A percentile compares a stretch with the other conserved stretches of the same genome.
Evolutionary conservation across 2,797 vertebrate genomes (phyloP).

Genomic region (Anabas testudineus): DNA sequence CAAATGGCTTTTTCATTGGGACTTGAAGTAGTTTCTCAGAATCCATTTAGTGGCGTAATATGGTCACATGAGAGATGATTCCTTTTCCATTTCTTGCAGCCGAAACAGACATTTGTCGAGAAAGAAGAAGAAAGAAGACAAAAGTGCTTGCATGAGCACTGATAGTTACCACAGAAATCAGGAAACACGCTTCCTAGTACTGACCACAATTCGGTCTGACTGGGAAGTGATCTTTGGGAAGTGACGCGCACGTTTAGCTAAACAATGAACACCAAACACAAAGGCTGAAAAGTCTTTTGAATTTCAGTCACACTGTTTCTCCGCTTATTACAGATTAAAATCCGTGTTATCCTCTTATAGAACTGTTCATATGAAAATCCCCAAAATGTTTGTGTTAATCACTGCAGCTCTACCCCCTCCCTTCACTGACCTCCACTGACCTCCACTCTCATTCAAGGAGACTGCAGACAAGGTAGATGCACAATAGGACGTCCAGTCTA

Average conservation of each 20-base stretch:
- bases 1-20: not conserved
- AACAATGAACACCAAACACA: conserved; percentile 16
- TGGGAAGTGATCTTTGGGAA: conserved; percentile 51
- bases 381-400: no score
- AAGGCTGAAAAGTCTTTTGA: not conserved
- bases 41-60: not conserved
- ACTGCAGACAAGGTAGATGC: conserved; percentile 41
- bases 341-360: not conserved
- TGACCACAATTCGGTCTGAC: conserved; percentile 37
- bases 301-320: not conserved
- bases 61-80: conserved; percentile 17
- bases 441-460: conserved; percentile 26
- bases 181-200: conserved; percentile 50
- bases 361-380: not conserved
- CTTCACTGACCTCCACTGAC: conserved; percentile 36
- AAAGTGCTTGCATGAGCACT: conserved; percentile 65
- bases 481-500: conserved; percentile 54
- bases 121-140: conserved; percentile 11
- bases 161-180: conserved; percentile 57
- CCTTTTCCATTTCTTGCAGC: conserved; percentile 14
- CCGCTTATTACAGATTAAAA: not conserved
- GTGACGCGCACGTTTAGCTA: conserved; percentile 28
- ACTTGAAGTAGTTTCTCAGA: not conserved
- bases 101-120: conserved; percentile 12
- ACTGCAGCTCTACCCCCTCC: not conserved